Conservation (phyloP, 2,797 vertebrate species). For the Pseudopleuronectes americanus region DNA sequence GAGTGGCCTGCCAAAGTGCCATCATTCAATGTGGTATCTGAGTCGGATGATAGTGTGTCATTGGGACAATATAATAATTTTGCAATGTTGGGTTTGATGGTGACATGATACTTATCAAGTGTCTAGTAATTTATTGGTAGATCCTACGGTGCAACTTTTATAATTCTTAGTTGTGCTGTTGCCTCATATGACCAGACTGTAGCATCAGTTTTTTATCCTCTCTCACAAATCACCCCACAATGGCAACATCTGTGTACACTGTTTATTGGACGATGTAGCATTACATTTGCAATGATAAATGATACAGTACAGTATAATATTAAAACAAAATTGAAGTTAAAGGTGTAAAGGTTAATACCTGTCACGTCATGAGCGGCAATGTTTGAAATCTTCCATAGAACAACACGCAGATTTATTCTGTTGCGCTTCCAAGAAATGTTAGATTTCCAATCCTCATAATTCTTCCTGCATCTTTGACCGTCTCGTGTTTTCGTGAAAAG, state of each 20-base stretch:
- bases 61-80: no score
- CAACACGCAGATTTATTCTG: background rate
- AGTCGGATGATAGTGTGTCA: no score
- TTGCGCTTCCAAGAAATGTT: background rate
- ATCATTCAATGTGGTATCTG: no score
- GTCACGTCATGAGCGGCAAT: background rate
- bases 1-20: no score
- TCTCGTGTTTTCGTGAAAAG: constrained; percentile 20
- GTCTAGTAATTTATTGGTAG: background rate
- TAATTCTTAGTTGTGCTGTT: background rate
- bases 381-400: background rate
- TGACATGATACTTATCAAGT: background rate
- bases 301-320: background rate
- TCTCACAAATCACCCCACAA: background rate
- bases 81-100: background rate
- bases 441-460: background rate
- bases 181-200: background rate
- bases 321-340: background rate
- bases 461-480: constrained; percentile 5
- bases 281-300: background rate
- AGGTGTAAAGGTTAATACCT: background rate
- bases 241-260: background rate
- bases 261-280: background rate
- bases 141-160: background rate
- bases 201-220: background rate